Evolutionary conservation across 30 jellyfish, hydroid and myxozoan species (phyloP).

Genomic region (Turritopsis rubra): DNA sequence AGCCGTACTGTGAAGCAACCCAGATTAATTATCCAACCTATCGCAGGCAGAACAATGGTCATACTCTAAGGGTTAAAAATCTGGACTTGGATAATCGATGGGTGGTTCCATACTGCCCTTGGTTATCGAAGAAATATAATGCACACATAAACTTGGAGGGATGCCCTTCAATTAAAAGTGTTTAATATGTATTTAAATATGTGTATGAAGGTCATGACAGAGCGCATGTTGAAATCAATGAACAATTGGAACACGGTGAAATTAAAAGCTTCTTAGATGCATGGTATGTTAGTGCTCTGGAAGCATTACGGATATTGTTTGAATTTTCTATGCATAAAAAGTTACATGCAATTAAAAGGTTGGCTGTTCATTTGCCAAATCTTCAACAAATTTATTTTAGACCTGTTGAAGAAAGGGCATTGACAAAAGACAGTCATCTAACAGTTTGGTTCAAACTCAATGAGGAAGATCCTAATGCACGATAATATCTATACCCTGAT

Average conservation of each 20-base stretch:
- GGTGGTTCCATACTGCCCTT: slow-evolving; percentile 62
- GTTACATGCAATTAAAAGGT: slow-evolving; percentile 37
- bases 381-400: slow-evolving; percentile 38
- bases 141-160: slow-evolving; percentile 58
- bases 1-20: slow-evolving; percentile 22
- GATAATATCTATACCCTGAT: slow-evolving; percentile 31
- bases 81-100: slow-evolving; percentile 37
- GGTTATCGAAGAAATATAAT: slow-evolving; percentile 24
- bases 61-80: slow-evolving; percentile 4
- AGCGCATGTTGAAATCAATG: slow-evolving; percentile 42
- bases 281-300: slow-evolving; percentile 48
- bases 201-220: slow-evolving; percentile 56
- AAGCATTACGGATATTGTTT: slow-evolving; percentile 49
- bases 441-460: slow-evolving; percentile 48
- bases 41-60: slow-evolving; percentile 40
- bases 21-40: slow-evolving; percentile 50
- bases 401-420: slow-evolving; percentile 18
- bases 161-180: slow-evolving; percentile 31
- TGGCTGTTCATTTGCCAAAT: slow-evolving; percentile 57
- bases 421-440: slow-evolving; percentile 16
- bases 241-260: slow-evolving; percentile 55
- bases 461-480: slow-evolving; percentile 32
- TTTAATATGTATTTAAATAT: slow-evolving; percentile 43
- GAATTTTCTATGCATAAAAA: slow-evolving; percentile 29
- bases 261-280: slow-evolving; percentile 33